Percentiles rank a stretch among this genome's conserved stretches.
phyloP scores from a whole-genome alignment of 2,888 invertebrate genomes.

The Encarsia formosa region DNA sequence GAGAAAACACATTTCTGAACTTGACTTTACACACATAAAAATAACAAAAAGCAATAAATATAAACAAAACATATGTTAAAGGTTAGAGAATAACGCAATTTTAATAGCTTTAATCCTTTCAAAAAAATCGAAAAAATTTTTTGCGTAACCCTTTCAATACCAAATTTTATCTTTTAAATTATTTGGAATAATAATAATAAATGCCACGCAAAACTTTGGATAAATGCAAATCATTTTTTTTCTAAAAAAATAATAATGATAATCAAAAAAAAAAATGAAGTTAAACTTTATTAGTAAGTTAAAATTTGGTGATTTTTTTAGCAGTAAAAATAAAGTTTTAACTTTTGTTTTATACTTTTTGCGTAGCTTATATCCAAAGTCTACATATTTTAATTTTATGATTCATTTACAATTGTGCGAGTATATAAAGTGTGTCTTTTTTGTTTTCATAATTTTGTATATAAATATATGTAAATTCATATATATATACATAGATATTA shows the following conservation, averaged over 20 bases:
- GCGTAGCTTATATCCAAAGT: conserved; percentile 15
- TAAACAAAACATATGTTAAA: conserved; percentile 31
- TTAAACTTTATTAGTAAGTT: conserved; percentile 7
- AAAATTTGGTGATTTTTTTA: conserved; percentile 11
- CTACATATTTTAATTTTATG: conserved; percentile 17
- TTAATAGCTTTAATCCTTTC: neutral
- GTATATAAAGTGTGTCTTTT: conserved; percentile 20
- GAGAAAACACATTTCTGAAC: conserved; percentile 16
- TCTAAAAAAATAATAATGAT: conserved; percentile 1
- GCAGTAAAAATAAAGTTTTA: conserved; percentile 11
- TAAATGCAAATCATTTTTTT: conserved; percentile 30
- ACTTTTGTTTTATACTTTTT: conserved; percentile 11
- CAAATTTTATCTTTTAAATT: conserved; percentile 14
- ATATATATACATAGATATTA: too few relatives aligned
- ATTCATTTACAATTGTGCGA: conserved; percentile 25
- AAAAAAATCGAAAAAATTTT: conserved; percentile 2
- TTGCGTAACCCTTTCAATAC: conserved; percentile 32
- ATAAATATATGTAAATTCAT: too few relatives aligned
- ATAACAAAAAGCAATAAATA: conserved; percentile 35
- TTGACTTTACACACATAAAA: conserved; percentile 22
- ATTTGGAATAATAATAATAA: conserved; percentile 18
- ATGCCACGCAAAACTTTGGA: conserved; percentile 28
- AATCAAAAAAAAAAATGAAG: too few relatives aligned
- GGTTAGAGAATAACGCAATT: conserved; percentile 17
- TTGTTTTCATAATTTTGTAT: too few relatives aligned